Base-by-base conservation (phyloP, 2,797 vertebrate species). In the Novumbra hubbsi region DNA sequence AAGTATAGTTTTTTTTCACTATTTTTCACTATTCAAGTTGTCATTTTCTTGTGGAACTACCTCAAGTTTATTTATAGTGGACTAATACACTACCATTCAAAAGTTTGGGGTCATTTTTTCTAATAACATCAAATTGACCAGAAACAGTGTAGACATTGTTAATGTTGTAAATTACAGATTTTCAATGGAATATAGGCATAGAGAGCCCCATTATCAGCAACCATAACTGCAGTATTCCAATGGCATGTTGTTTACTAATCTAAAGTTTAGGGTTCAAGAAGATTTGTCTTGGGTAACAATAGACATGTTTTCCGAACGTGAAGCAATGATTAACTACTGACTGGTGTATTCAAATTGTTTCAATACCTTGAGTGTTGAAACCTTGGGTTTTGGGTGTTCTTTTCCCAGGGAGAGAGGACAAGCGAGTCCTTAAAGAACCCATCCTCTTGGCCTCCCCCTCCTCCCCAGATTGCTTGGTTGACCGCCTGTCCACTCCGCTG, bases 391-490 rank as follows among this genome's bases (percentile, higher is more conserved):
- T 45, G 41, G 41, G 11, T 60, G 9, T 60, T 60, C 55, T 4
- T 5, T 19, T 28, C 27, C 3, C 63, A 65, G 63, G 16, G 24
- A 9, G 21, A 60, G 55, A 60, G 55, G 55, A 60, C 21, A 60
- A 60, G 21, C 21, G 4, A 12, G 21, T 60, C 3, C 55, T 60
- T 17, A 24, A 60, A 11, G 55, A 60, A 60, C 55, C 55, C 21
- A 60, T 60, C 19, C 55, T 60, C 9, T 24, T 60, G 55, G 55
- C 21, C 55, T 60, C 62, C 48, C 68, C 73, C 71, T 16, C 80
- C 71, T 38, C 21, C 79, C 64, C 77, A 57, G 70, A 52, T 41
- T 24, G n/a, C 55, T 17, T 60, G 21, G 55, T 60, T 17, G 55
- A 60, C 55, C 55, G 55, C 55, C 21, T 60, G 55, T 60, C 55